These are phyloP conservation scores for Willowsia nigromaculata DNA, from an alignment of 2,888 invertebrate genomes.

Conservation along the genomic window DNA sequence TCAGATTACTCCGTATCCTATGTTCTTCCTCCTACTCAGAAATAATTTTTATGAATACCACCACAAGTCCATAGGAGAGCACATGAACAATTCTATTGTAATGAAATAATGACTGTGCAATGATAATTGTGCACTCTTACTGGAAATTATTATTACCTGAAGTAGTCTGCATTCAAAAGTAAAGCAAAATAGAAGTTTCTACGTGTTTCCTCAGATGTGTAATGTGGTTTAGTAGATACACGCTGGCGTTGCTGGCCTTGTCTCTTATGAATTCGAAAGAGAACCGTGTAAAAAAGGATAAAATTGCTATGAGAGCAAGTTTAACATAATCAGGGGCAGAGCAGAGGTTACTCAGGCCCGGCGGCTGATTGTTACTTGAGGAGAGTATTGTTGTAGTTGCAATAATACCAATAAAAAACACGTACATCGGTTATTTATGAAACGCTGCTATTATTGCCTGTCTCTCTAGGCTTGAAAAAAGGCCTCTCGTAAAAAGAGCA, in stretches of 20 bases:
- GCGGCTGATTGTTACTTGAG: slow-evolving; percentile 27
- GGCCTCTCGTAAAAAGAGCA: not conserved
- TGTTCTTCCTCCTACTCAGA: slow-evolving; percentile 14
- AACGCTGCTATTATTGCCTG: slow-evolving; percentile 18
- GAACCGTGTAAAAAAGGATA: slow-evolving; percentile 7
- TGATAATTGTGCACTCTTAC: slow-evolving; percentile 11
- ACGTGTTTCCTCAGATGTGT: not conserved
- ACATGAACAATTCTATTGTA: slow-evolving; percentile 18
- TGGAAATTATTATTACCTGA: not conserved
- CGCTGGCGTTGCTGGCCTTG: not conserved
- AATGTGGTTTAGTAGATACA: not conserved
- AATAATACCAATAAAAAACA: not conserved
- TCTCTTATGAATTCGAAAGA: slow-evolving; percentile 18
- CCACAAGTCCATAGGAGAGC: not conserved
- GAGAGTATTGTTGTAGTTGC: not conserved
- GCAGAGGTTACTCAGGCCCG: slow-evolving; percentile 46
- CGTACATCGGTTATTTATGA: not conserved
- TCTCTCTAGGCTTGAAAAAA: not conserved
- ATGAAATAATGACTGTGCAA: not conserved
- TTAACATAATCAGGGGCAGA: slow-evolving; percentile 22
- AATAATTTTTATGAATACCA: not conserved
- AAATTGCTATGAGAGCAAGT: not conserved
- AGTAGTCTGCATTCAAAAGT: not conserved
- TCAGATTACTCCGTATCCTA: not conserved
- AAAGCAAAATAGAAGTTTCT: not conserved